Base-by-base conservation (phyloP, 2,797 vertebrate genomes). In the Parauchenoglanis punctatus region DNA sequence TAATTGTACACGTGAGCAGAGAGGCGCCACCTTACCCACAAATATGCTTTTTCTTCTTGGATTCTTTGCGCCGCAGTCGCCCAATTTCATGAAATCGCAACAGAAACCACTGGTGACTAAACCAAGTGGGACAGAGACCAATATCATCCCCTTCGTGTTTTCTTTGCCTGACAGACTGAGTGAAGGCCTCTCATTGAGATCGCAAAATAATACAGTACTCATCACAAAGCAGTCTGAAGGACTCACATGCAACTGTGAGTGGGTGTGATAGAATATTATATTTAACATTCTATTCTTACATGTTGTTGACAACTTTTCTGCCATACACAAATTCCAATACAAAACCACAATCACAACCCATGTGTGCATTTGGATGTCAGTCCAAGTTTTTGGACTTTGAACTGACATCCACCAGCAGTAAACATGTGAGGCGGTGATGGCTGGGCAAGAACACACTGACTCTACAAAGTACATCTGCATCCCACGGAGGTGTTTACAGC, bases 1-100 rank as follows among this genome's bases (percentile, higher is more conserved):
- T 88, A 91, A 89, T 81, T 31, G 67, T 68, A 59, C 88, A 89
- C 75, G 88, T 87, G 90, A 86, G 67, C 75, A 72, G 13, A 70
- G 86, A 80, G 88, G 84, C 77, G 54, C 72, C 68, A 76, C 87
- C 87, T 85, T 89, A 78, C 77, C 89, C 87, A 81, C 75, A 90
- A 86, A 85, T 81, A 85, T 86, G 85, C 73, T 54, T 58, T 40
- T 75, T 54, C 61, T 85, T n/a, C 35, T 77, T 54, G 46, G 83
- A 87, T 61, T 44, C 52, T 78, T 44, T 73, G 6, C 8, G 25
- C 86, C 72, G 68, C 86, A 87, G 83, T 85, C 88, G 85, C 86
- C 52, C 63, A 44, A 84, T 49, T 89, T 89, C 72, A 85, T 65
- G 54, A 86, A 84, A 86, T 59, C 81, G 63, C 56, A 54, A 86